Percentiles rank a stretch among this genome's conserved stretches.
Evolutionary conservation across 2,113 vertebrate genomes (phyloP).

Genomic region (Phaethornis superciliosus): DNA sequence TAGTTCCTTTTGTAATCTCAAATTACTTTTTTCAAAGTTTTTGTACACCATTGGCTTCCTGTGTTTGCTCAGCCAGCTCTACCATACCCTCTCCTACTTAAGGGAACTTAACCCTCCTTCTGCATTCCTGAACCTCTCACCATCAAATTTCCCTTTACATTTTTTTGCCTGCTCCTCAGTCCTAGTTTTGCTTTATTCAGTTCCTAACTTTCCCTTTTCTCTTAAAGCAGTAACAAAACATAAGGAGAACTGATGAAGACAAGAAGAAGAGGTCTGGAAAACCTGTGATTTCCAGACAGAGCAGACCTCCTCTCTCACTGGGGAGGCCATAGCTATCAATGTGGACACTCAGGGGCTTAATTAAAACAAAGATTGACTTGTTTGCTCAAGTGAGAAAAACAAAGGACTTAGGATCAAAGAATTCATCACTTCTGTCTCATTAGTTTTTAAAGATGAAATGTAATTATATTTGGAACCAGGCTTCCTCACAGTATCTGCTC

Average conservation of each 20-base stretch:
- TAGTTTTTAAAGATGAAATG: neutral
- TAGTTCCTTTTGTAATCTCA: neutral
- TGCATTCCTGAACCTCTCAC: neutral
- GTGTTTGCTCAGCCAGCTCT: neutral
- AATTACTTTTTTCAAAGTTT: neutral
- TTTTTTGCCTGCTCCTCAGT: neutral
- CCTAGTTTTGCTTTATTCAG: neutral
- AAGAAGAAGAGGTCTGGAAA: neutral
- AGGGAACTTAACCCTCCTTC: neutral
- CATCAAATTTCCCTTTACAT: neutral
- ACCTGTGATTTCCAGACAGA: neutral
- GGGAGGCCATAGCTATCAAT: neutral
- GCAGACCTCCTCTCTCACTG: neutral
- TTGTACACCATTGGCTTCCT: neutral
- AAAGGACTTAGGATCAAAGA: neutral
- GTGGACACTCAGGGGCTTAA: neutral
- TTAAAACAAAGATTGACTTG: neutral
- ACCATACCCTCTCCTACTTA: neutral
- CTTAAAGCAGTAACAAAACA: neutral
- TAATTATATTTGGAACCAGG: neutral
- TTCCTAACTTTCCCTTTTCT: neutral
- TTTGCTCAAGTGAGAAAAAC: neutral
- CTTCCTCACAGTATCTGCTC: neutral
- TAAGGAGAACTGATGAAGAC: neutral
- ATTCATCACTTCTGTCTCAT: accelerated